Evolutionary conservation across 1,140 invertebrate genomes (phyloP), one percentile per base, ranked within the genome.

Genomic region (Lepidurus arcticus): DNA sequence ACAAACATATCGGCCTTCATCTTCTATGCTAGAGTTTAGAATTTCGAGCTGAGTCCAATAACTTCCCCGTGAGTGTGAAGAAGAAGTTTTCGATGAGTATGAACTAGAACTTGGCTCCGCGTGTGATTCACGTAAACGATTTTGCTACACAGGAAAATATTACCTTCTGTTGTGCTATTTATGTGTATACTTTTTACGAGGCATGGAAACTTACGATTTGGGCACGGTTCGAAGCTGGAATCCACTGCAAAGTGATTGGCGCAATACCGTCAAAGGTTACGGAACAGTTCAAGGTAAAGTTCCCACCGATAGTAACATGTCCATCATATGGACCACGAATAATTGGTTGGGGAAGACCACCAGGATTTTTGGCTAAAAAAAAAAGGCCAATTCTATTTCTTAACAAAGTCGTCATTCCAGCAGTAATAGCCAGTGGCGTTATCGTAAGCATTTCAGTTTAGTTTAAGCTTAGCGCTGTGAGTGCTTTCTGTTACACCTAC

Each of bases 1-100:
- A 24, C 24, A 24, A 24, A 34, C n/a, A n/a, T 78, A 78, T 21
- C 16, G 24, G 24, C 78, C 78, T 75, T 75, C 73, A 34, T 78
- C 78, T 75, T 73, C n/a, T 73, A 1, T 7, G n/a, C 73, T 74
- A 26, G 74, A 44, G 24, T 78, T 78, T 34, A 7, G 10, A 44
- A 78, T 45, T 43, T 16, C 11, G 1, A 78, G 73, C 0, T 47
- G 42, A 43, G 4, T 75, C 16, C 1, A n/a, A 42, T 2, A 24
- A 42, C 10, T 42, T 42, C 7, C 75, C 43, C 10, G 9, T 10
- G 6, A 42, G 43, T 7, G 43, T 21, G 13, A n/a, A n/a, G n/a
- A n/a, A n/a, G n/a, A n/a, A n/a, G n/a, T n/a, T n/a, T n/a, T n/a
- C n/a, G n/a, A n/a, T n/a, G n/a, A n/a, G n/a, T n/a, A n/a, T n/a